These are phyloP conservation scores for Nerophis lumbriciformis DNA, from an alignment of 2,113 vertebrate species.

Conservation along the genomic window DNA sequence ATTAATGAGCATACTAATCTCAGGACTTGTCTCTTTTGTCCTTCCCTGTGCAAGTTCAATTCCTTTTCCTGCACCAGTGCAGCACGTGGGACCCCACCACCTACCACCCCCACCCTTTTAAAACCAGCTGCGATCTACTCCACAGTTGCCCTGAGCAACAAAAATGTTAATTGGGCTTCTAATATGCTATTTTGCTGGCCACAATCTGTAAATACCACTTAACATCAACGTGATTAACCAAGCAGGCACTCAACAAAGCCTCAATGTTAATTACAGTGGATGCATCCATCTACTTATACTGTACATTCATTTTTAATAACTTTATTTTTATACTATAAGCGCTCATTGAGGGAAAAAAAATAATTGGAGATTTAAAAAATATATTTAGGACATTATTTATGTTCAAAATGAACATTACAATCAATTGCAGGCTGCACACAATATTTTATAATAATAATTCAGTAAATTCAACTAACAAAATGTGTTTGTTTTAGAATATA, in stretches of 20 bases:
- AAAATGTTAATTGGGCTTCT: conserved; percentile 76
- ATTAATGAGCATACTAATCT: conserved; percentile 65
- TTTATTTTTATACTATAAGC: too few relatives aligned
- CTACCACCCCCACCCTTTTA: neutral
- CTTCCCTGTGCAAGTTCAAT: conserved; percentile 48
- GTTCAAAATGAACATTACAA: too few relatives aligned
- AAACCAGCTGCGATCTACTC: conserved; percentile 56
- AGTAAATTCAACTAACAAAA: too few relatives aligned
- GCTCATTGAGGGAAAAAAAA: too few relatives aligned
- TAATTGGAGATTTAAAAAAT: too few relatives aligned
- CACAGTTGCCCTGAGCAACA: conserved; percentile 65
- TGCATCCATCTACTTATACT: neutral
- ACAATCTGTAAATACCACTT: conserved; percentile 73
- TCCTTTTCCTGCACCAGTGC: conserved; percentile 24
- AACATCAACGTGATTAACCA: conserved; percentile 59
- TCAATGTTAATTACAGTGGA: conserved; percentile 2
- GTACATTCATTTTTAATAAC: neutral
- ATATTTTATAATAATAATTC: too few relatives aligned
- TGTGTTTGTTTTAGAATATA: too few relatives aligned
- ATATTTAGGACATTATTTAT: too few relatives aligned
- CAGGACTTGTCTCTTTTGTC: conserved; percentile 50
- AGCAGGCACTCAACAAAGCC: conserved; percentile 21
- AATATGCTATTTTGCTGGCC: conserved; percentile 70
- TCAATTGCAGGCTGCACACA: too few relatives aligned
- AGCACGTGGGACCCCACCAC: neutral